Conservation (phyloP, 2,797 vertebrate genomes). For the Catostomus latipinnis region DNA sequence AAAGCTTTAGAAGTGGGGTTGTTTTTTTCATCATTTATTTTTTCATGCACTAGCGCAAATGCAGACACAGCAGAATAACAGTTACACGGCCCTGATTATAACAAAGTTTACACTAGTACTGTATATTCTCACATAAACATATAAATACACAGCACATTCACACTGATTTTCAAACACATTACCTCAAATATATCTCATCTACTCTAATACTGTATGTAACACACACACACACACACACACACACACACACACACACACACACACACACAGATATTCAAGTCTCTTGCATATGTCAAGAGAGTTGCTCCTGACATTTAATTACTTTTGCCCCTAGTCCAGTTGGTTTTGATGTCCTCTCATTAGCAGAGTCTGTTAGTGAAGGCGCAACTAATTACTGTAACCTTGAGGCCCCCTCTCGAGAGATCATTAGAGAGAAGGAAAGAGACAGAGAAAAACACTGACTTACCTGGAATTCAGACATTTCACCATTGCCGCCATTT, state of each 20-base stretch:
- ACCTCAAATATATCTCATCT: not conserved
- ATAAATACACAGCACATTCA: not conserved
- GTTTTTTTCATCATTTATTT: not conserved
- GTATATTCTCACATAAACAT: not conserved
- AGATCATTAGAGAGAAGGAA: slow-evolving; percentile 54
- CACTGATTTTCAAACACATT: not conserved
- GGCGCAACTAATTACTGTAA: slow-evolving; percentile 57
- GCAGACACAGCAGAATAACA: not conserved
- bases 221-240: no score
- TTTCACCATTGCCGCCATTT: slow-evolving; percentile 66
- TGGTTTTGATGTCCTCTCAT: slow-evolving; percentile 65
- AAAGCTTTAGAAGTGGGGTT: not conserved
- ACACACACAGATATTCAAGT: slow-evolving; percentile 34
- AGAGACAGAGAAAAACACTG: slow-evolving; percentile 24
- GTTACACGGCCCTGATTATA: not conserved
- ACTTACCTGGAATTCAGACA: slow-evolving; percentile 73
- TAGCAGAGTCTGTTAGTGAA: slow-evolving; percentile 56
- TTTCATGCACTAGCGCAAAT: not conserved
- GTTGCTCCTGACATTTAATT: slow-evolving; percentile 61
- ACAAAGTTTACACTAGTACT: not conserved
- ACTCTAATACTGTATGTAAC: not conserved
- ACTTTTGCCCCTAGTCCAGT: slow-evolving; percentile 46
- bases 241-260: slow-evolving; percentile 47
- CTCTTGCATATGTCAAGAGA: slow-evolving; percentile 50
- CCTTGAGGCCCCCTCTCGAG: slow-evolving; percentile 53